A percentile compares a stretch with the other conserved stretches of the same genome.
Conservation (phyloP, 2,797 vertebrate genomes). For the Distichodus sexfasciatus region DNA sequence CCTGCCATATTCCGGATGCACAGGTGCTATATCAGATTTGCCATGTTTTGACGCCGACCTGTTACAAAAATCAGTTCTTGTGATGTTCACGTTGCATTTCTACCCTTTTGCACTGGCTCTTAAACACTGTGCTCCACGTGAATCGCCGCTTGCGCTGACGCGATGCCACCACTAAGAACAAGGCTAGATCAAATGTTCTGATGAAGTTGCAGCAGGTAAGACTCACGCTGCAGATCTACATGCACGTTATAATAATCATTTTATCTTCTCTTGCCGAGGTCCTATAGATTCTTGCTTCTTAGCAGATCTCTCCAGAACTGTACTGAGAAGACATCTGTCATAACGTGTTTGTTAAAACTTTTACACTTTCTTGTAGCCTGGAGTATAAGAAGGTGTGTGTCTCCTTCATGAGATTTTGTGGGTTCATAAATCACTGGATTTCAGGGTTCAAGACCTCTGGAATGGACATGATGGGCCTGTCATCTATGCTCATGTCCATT, state of each 20-base stretch:
- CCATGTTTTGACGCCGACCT: slow-evolving; percentile 16
- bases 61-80: slow-evolving; percentile 22
- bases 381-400: not conserved
- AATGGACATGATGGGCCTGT: not conserved
- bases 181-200: too few relatives aligned
- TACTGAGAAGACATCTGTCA: slow-evolving; percentile 12
- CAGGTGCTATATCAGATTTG: slow-evolving; percentile 43
- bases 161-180: slow-evolving; percentile 1
- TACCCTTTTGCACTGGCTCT: slow-evolving; percentile 16
- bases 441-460: not conserved
- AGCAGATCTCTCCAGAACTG: slow-evolving; percentile 8
- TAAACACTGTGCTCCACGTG: slow-evolving; percentile 26
- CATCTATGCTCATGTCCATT: not conserved
- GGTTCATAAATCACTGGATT: not conserved
- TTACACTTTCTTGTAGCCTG: not conserved
- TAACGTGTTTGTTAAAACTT: slow-evolving; percentile 6
- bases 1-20: slow-evolving; percentile 28
- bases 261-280: slow-evolving; percentile 10
- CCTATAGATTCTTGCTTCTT: slow-evolving; percentile 11
- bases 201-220: not conserved
- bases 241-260: slow-evolving; percentile 14
- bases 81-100: slow-evolving; percentile 2
- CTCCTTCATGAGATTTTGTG: not conserved
- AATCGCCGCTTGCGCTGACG: too few relatives aligned
- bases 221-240: not conserved